Base-by-base conservation (phyloP, 64 coral and sea anemone genomes). In the Stichodactyla mertensii region DNA sequence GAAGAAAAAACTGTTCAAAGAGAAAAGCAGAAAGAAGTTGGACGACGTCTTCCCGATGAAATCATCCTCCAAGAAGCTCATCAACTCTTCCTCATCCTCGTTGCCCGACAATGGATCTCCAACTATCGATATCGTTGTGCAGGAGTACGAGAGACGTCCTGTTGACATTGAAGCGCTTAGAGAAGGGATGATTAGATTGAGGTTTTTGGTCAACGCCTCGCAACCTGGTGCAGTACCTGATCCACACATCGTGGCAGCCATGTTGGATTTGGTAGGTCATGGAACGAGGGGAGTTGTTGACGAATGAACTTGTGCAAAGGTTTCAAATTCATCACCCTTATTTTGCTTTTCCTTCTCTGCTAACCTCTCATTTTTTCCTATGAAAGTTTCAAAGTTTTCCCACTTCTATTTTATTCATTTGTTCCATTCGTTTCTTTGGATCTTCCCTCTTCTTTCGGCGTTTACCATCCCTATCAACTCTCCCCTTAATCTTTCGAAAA, bases 141-240 rank as follows among this genome's bases (percentile, higher is more conserved):
- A 89, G 16, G 97, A 99, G 81, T 92, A 92, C 64, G 90, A 94
- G 26, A 87, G 89, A 71, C 89, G 84, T 23, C 97, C 97, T 8
- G 97, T 99, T 31, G 90, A 99, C 22, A 51, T 99, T 6, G 28
- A 83, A 54, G 93, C 90, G 11, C 83, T 95, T 55, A 82, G 97
- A 62, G 88, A 78, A 45, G 97, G 97, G 0, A 92, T 98, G 92
- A 91, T 94, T 13, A 84, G 92, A 54, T 87, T 95, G 1, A 78
- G 93, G 12, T 92, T 95, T 79, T 83, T 93, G 15, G 77, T 90
- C 15, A 83, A 93, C 82, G 94, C 84, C 58, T 83, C 87, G 18
- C 90, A 97, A 55, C 94, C 94, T 16, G 93, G 93, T 20, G 82
- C 89, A 87, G 90, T 95, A 3, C 93, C 93, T 23, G 87, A 92